A percentile compares a stretch with the other conserved stretches of the same genome.
Evolutionary conservation across 2,797 vertebrate genomes (phyloP).

Genomic region (Clarias pachynema): DNA sequence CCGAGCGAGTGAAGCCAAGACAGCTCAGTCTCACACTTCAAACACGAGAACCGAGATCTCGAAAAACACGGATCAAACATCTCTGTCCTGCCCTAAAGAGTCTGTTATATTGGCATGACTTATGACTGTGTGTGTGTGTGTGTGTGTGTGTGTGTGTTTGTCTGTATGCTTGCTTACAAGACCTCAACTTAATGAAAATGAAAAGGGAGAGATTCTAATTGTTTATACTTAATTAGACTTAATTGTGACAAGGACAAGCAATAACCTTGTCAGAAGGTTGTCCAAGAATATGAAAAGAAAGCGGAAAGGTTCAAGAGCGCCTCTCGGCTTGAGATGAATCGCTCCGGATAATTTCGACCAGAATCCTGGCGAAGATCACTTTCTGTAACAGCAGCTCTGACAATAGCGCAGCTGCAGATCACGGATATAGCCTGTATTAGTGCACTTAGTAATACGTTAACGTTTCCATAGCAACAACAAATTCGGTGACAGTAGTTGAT

Average conservation of each 20-base stretch:
- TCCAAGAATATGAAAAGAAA: not conserved
- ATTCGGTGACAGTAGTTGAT: not conserved
- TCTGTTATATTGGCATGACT: conserved; percentile 43
- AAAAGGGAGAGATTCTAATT: not conserved
- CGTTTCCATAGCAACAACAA: not conserved
- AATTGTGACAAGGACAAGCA: not conserved
- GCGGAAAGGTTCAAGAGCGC: not conserved
- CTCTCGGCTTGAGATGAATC: not conserved
- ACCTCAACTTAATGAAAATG: not conserved
- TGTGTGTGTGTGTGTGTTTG: conserved; percentile 52
- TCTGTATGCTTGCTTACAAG: conserved; percentile 5
- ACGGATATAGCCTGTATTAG: not conserved
- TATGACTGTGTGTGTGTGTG: conserved; percentile 43
- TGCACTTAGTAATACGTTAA: not conserved
- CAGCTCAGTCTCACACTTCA: conserved; percentile 69
- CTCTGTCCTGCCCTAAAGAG: conserved; percentile 43
- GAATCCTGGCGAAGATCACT: not conserved
- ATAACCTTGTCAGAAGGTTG: not conserved
- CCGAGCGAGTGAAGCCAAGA: conserved; percentile 62
- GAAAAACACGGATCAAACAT: conserved; percentile 52
- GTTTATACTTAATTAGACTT: not conserved
- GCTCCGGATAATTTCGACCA: not conserved
- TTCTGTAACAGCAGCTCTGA: not conserved
- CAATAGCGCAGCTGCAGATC: not conserved
- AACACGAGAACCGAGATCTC: conserved; percentile 72